These are phyloP conservation scores for Philereme transversata DNA, from an alignment of 2,888 invertebrate genomes.

Conservation along the genomic window DNA sequence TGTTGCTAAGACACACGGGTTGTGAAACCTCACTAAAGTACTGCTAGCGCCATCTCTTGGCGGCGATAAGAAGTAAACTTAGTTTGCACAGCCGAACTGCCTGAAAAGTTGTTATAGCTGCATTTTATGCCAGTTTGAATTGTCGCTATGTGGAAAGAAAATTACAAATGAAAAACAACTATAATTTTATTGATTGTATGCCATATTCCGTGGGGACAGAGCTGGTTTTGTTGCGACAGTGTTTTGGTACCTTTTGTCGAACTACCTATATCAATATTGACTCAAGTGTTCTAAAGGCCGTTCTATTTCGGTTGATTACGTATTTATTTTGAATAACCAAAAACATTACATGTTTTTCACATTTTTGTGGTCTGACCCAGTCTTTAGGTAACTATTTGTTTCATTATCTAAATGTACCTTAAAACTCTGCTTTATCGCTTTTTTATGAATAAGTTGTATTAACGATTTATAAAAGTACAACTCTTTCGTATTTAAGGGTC, in stretches of 20 bases:
- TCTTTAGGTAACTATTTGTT: too few relatives aligned
- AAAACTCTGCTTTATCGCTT: too few relatives aligned
- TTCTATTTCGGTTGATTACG: conserved; percentile 50
- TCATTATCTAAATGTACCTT: too few relatives aligned
- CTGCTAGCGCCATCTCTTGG: conserved; percentile 56
- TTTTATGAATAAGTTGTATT: too few relatives aligned
- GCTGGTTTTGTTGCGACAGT: conserved; percentile 7
- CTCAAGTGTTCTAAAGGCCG: conserved; percentile 50
- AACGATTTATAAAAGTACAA: too few relatives aligned
- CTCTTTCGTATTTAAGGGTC: too few relatives aligned
- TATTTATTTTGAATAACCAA: conserved; percentile 35
- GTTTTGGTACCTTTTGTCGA: conserved; percentile 38
- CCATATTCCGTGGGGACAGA: conserved; percentile 5
- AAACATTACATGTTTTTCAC: conserved; percentile 12
- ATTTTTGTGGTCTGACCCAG: background rate
- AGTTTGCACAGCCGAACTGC: conserved; percentile 14
- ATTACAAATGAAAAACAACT: conserved; percentile 29
- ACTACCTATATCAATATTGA: conserved; percentile 51
- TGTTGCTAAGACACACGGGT: conserved; percentile 45
- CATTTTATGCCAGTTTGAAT: conserved; percentile 28
- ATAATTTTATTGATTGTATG: conserved; percentile 3
- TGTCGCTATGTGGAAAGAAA: conserved; percentile 36
- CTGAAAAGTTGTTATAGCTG: conserved; percentile 25
- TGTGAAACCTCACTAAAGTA: conserved; percentile 11
- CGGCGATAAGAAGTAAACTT: conserved; percentile 33